phyloP scores from a whole-genome alignment of 2,797 vertebrate species.

The Heteromormyrus szaboi region DNA sequence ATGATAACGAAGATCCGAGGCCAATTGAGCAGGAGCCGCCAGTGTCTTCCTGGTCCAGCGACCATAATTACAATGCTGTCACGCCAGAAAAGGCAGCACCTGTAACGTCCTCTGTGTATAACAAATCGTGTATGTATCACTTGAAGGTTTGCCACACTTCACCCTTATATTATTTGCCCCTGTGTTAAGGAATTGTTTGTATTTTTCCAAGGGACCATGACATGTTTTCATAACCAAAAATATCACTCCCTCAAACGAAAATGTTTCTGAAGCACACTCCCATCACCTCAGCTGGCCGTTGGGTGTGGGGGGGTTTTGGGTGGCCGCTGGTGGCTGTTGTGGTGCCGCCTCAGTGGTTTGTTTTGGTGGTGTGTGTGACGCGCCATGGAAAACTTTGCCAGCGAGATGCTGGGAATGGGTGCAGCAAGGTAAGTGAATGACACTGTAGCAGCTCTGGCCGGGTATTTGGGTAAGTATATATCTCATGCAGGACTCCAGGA shows the following conservation, averaged over 20 bases:
- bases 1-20: conserved; percentile 62
- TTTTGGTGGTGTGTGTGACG: not conserved
- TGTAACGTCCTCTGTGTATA: conserved; percentile 90
- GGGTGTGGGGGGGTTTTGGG: not conserved
- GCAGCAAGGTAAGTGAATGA: conserved; percentile 55
- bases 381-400: not conserved
- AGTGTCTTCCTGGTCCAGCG: conserved; percentile 94
- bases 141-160: conserved; percentile 56
- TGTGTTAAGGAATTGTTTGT: conserved; percentile 23
- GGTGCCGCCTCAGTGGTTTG: not conserved
- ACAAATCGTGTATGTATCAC: conserved; percentile 99
- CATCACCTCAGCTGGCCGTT: not conserved
- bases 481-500: conserved; percentile 18
- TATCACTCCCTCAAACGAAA: not conserved
- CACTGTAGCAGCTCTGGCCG: not conserved
- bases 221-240: not conserved
- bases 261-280: not conserved
- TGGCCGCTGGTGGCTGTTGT: not conserved
- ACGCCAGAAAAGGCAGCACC: conserved; percentile 96
- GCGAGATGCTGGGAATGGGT: conserved; percentile 3
- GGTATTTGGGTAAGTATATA: conserved; percentile 35
- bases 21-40: conserved; percentile 53
- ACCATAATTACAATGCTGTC: conserved; percentile 99
- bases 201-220: not conserved
- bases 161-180: conserved; percentile 28